Base-by-base conservation (phyloP, 2,113 vertebrate genomes). In the Serilophus lunatus region DNA sequence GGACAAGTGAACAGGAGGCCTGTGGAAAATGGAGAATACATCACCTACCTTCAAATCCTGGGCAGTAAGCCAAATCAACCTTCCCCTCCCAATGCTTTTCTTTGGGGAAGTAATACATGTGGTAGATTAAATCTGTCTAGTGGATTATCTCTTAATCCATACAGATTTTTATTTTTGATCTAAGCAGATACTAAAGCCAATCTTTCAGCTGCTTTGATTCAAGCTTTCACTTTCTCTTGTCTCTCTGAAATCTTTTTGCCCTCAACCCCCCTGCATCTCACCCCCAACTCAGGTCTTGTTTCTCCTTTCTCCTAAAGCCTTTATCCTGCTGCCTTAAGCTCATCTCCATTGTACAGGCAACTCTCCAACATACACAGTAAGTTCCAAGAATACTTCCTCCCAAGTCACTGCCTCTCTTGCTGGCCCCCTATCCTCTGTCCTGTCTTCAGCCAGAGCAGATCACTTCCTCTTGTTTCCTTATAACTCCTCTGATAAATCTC, bases 121-220 rank as follows among this genome's bases (percentile, higher is more conserved):
- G 44, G 83, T 78, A 92, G 86, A 95, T 95, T 93, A 96, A 92
- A 94, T 90, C 76, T 93, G 78, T 90, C 92, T 60, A 71, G 47
- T 42, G 69, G 88, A 96, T 95, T 94, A 96, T 72, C 88, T 90
- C 69, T 83, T 94, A 95, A 96, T 96, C 94, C 82, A 71, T 24
- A 72, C 19, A 66, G 88, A 71, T 25, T 89, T 96, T 81, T 45
- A 78, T 77, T 94, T 93, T 91, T 81, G 26, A 92, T 93, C 86
- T 93, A 95, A 93, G 83, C 65, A 92, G 88, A 81, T 82, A 96
- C 72, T 82, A 92, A 94, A 93, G 76, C 33, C 35, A 80, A 63
- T 82, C 71, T 88, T 96, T 92, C 90, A 86, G 72, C 64, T 90
- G 92, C 88, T 94, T 88, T 86, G 65, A 92, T 70, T 86, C 69